These are phyloP conservation scores for Pardalotus punctatus DNA, from an alignment of 2,113 vertebrate genomes.

Conservation along the genomic window DNA sequence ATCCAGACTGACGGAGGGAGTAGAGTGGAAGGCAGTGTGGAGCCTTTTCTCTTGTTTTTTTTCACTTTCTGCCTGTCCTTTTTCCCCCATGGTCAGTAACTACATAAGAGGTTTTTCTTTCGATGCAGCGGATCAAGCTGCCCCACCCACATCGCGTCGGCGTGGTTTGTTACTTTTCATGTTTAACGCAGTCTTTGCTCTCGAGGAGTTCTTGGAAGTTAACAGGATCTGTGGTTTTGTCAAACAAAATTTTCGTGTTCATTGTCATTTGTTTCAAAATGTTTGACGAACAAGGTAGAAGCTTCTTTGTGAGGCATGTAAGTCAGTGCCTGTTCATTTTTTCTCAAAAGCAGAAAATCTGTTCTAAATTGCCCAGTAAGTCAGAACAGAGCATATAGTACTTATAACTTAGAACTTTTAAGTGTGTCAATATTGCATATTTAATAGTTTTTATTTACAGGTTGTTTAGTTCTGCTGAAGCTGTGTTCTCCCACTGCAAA, in stretches of 20 bases:
- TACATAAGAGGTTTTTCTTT: background rate
- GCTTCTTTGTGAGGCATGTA: fast-evolving
- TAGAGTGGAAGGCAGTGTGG: fast-evolving
- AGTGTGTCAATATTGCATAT: fast-evolving
- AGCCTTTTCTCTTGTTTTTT: fast-evolving
- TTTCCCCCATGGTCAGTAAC: fast-evolving
- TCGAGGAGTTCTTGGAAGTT: background rate
- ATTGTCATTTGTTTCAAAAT: fast-evolving
- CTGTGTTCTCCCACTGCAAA: slow-evolving; percentile 83
- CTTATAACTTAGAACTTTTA: fast-evolving
- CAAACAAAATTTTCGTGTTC: background rate
- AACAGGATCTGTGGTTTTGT: fast-evolving
- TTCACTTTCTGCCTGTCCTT: fast-evolving
- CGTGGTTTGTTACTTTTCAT: fast-evolving
- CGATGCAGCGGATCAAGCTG: background rate
- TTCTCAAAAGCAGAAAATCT: background rate
- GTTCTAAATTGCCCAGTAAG: background rate
- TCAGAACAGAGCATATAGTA: background rate
- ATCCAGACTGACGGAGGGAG: fast-evolving
- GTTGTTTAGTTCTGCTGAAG: slow-evolving; percentile 76
- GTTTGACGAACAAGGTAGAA: background rate
- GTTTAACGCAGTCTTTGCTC: background rate
- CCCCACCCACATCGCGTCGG: fast-evolving
- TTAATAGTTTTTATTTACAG: slow-evolving; percentile 61
- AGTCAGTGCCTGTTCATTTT: fast-evolving